Conservation (phyloP, 2,113 vertebrate species). For the Octodon degus region DNA sequence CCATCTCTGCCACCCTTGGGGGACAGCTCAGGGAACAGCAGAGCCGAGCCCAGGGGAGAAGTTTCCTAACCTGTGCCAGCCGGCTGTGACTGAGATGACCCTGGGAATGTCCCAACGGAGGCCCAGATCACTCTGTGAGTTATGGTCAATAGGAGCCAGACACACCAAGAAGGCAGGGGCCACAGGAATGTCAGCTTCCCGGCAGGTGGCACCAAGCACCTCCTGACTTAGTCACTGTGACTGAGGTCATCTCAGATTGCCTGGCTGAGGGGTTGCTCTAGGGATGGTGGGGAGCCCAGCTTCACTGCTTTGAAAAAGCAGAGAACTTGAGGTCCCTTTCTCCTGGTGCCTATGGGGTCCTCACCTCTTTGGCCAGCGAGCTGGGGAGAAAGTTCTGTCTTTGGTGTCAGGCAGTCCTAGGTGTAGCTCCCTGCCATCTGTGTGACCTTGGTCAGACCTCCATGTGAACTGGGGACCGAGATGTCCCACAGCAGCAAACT, state of each 20-base stretch:
- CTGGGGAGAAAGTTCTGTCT: neutral
- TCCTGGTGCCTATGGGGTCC: fast-evolving
- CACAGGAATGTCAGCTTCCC: neutral
- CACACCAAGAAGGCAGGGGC: neutral
- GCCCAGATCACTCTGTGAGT: neutral
- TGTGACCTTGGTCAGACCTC: neutral
- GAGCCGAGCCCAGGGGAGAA: neutral
- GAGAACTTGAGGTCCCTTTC: neutral
- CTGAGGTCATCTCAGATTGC: neutral
- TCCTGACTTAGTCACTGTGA: neutral
- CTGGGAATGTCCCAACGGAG: neutral
- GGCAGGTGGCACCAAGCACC: neutral
- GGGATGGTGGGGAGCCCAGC: neutral
- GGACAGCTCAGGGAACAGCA: neutral
- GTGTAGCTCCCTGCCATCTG: neutral
- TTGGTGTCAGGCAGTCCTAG: fast-evolving
- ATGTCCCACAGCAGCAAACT: neutral
- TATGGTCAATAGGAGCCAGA: neutral
- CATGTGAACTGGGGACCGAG: fast-evolving
- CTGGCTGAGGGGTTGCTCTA: neutral
- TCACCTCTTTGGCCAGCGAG: fast-evolving
- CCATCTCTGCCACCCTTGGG: neutral
- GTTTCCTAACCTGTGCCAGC: neutral
- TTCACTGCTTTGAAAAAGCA: fast-evolving
- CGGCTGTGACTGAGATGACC: neutral